Evolutionary conservation across 2,888 invertebrate species (phyloP).

Genomic region (Anorthoa munda): DNA sequence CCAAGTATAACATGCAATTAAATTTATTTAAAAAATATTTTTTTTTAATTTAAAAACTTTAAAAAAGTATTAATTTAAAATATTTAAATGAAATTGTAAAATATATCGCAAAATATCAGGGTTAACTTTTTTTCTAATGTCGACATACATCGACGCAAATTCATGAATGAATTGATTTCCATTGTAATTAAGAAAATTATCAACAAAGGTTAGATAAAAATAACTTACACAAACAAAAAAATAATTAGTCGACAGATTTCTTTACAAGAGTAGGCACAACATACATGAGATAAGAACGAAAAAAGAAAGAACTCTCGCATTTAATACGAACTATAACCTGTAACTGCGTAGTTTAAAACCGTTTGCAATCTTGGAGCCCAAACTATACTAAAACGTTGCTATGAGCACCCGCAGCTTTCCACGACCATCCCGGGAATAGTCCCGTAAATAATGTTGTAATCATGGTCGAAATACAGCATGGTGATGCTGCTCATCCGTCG

Average conservation of each 20-base stretch:
- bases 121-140: conserved; percentile 36
- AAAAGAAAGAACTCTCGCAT: conserved; percentile 19
- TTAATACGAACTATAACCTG: conserved; percentile 9
- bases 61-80: neutral
- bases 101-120: neutral
- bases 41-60: neutral
- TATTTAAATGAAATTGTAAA: neutral
- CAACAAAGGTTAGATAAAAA: conserved; percentile 12
- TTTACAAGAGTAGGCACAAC: conserved; percentile 18
- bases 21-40: neutral
- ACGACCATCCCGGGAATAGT: conserved; percentile 98
- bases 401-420: conserved; percentile 97
- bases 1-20: conserved; percentile 59
- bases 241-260: conserved; percentile 24
- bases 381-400: conserved; percentile 76
- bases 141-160: conserved; percentile 34
- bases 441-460: conserved; percentile 96
- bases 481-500: conserved; percentile 96
- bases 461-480: conserved; percentile 97
- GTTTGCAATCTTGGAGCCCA: conserved; percentile 71
- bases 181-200: neutral
- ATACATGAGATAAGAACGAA: conserved; percentile 21
- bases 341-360: neutral
- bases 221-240: conserved; percentile 6
- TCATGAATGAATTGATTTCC: conserved; percentile 35